Conservation (phyloP, 2,797 vertebrate genomes). For the Danio jaintianensis region DNA sequence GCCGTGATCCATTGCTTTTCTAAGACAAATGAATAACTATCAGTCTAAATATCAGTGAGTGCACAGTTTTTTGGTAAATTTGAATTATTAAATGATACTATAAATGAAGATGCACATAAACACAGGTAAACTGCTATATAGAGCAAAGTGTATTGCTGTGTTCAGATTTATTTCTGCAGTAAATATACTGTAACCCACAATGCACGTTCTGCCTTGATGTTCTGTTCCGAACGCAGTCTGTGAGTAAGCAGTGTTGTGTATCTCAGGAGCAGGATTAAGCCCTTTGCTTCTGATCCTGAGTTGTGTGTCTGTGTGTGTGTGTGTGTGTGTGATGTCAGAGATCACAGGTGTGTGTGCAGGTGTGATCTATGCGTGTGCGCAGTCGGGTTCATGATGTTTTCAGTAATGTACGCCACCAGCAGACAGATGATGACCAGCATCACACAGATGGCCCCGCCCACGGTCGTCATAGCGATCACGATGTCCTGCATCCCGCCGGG, state of each 20-base stretch:
- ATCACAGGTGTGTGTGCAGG: conserved; percentile 49
- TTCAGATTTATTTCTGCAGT: not conserved
- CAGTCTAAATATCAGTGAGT: not conserved
- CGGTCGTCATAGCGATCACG: conserved; percentile 97
- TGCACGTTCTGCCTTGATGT: not conserved
- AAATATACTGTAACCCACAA: not conserved
- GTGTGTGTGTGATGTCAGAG: not conserved
- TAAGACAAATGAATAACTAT: conserved; percentile 5
- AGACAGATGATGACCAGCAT: conserved; percentile 99
- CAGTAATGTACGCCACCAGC: conserved; percentile 97
- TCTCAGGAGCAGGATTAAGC: not conserved
- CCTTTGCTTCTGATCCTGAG: not conserved
- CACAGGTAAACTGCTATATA: not conserved
- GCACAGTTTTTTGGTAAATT: conserved; percentile 31
- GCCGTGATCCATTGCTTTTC: not conserved
- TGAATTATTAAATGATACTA: not conserved
- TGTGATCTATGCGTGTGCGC: conserved; percentile 71
- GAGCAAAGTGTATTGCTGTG: not conserved
- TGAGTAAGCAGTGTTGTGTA: not conserved
- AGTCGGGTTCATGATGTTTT: conserved; percentile 92
- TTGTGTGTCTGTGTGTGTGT: not conserved
- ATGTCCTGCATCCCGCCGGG: conserved; percentile 93
- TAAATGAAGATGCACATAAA: not conserved
- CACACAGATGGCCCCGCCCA: conserved; percentile 96
- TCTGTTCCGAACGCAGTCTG: not conserved